Evolutionary conservation across 1,140 invertebrate genomes (phyloP).

Genomic region (Portunus trituberculatus): DNA sequence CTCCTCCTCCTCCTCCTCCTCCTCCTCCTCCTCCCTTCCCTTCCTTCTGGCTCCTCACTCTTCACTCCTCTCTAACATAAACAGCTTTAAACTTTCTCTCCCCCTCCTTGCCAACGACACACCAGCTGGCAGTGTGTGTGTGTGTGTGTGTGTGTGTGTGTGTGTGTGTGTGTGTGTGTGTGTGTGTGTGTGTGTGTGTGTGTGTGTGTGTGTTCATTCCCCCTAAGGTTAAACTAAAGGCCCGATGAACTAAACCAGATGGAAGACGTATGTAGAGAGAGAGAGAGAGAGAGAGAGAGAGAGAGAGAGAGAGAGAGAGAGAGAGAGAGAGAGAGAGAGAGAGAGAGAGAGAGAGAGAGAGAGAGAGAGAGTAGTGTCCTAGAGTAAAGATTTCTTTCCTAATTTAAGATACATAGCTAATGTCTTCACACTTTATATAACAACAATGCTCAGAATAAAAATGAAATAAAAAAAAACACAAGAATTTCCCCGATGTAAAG

Average conservation of each 20-base stretch:
- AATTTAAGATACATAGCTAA: no score
- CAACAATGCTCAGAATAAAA: no score
- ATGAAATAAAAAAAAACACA: no score
- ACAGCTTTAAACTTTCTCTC: background rate
- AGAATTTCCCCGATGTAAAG: no score
- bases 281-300: background rate
- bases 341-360: background rate
- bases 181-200: slow-evolving; percentile 24
- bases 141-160: slow-evolving; percentile 9
- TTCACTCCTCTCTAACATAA: background rate
- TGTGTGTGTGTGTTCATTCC: background rate
- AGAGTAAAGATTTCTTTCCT: no score
- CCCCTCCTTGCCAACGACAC: background rate
- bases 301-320: background rate
- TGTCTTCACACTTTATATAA: no score
- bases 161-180: slow-evolving; percentile 24
- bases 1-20: slow-evolving; percentile 26
- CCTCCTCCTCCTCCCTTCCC: slow-evolving; percentile 32
- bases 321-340: slow-evolving; percentile 25
- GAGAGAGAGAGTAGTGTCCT: no score
- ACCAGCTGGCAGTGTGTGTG: background rate
- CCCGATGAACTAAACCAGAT: background rate
- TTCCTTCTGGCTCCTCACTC: background rate
- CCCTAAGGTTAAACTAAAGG: background rate
- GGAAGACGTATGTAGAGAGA: background rate